Evolutionary conservation across 2,113 vertebrate genomes (phyloP).

Genomic region (Perca schrenkii): DNA sequence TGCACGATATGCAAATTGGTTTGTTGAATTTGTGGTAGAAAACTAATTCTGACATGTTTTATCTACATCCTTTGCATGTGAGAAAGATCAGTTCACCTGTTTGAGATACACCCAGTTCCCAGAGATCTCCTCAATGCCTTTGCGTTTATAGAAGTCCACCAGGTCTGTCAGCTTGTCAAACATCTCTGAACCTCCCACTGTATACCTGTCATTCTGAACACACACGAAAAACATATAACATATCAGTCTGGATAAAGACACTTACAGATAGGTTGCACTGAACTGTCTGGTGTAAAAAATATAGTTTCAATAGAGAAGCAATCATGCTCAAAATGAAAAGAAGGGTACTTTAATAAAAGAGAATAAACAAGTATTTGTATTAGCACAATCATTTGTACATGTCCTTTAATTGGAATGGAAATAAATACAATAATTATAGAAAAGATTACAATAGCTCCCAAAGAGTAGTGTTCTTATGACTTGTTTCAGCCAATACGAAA

Average conservation of each 20-base stretch:
- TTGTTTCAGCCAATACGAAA: not conserved
- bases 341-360: not conserved
- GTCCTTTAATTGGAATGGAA: not conserved
- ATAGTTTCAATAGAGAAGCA: not conserved
- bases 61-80: not conserved
- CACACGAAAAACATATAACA: not conserved
- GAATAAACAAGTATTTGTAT: not conserved
- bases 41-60: not conserved
- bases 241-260: not conserved
- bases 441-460: not conserved
- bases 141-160: slow-evolving; percentile 92
- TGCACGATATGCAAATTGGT: too few species aligned
- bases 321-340: not conserved
- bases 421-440: not conserved
- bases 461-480: not conserved
- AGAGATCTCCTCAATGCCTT: slow-evolving; percentile 92
- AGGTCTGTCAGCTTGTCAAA: slow-evolving; percentile 93
- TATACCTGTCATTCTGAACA: slow-evolving; percentile 90
- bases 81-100: slow-evolving; percentile 69
- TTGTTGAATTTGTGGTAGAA: not conserved
- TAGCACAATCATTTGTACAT: not conserved
- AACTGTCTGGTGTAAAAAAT: not conserved
- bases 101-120: slow-evolving; percentile 90
- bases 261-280: not conserved
- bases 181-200: slow-evolving; percentile 88